Evolutionary conservation across 2,113 vertebrate genomes (phyloP).

Genomic region (Thryonomys swinderianus): DNA sequence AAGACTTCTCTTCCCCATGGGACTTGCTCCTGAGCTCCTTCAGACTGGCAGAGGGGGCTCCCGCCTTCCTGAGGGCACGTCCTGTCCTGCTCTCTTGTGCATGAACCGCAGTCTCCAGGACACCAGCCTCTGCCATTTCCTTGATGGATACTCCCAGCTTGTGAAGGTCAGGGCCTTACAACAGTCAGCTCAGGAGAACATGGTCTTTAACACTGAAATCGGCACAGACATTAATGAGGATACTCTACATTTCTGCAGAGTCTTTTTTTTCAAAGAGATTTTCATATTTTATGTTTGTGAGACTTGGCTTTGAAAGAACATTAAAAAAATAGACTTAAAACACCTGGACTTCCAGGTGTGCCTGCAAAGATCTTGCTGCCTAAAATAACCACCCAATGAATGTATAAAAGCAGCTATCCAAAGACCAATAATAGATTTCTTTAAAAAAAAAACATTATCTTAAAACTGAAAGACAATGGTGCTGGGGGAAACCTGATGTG

Average conservation of each 20-base stretch:
- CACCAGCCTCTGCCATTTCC: neutral
- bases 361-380: neutral
- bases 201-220: neutral
- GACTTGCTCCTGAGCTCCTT: neutral
- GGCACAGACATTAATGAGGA: neutral
- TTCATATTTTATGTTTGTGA: neutral
- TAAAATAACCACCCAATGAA: neutral
- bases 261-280: neutral
- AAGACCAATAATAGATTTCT: neutral
- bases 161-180: fast-evolving
- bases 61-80: neutral
- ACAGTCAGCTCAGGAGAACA: neutral
- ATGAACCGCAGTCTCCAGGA: fast-evolving
- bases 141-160: neutral
- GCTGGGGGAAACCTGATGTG: neutral
- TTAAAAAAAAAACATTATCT: neutral
- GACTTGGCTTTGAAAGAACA: constrained; percentile 11
- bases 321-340: neutral
- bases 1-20: neutral
- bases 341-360: neutral
- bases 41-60: neutral
- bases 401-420: neutral
- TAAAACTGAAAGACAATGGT: neutral
- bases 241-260: neutral
- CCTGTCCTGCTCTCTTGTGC: neutral